phyloP scores from a whole-genome alignment of 2,888 invertebrate species.

The Macaria notata region DNA sequence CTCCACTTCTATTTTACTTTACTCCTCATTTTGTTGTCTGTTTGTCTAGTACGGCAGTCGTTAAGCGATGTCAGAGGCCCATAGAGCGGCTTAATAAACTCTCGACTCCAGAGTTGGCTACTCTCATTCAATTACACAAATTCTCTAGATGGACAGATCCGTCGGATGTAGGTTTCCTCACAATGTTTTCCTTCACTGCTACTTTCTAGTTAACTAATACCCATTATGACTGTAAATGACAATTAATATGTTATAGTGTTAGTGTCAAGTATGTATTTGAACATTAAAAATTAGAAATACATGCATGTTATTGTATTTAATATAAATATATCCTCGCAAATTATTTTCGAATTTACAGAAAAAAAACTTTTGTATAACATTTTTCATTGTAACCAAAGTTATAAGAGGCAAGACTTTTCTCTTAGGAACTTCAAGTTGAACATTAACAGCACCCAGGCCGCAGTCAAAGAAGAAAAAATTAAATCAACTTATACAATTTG shows the following conservation, averaged over 20 bases:
- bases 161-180: too few relatives aligned
- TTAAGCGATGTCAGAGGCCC: too few relatives aligned
- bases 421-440: constrained; percentile 18
- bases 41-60: too few relatives aligned
- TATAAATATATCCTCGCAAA: background rate
- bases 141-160: too few relatives aligned
- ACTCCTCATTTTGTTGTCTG: too few relatives aligned
- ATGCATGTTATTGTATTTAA: background rate
- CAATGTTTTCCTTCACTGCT: too few relatives aligned
- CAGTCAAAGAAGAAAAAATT: constrained; percentile 35
- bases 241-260: background rate
- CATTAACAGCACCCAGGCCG: constrained; percentile 25
- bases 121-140: too few relatives aligned
- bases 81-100: too few relatives aligned
- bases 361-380: constrained; percentile 17
- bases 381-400: constrained; percentile 18
- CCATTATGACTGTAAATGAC: too few relatives aligned
- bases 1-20: too few relatives aligned
- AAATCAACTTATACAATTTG: constrained; percentile 38
- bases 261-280: background rate
- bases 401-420: constrained; percentile 9
- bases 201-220: too few relatives aligned
- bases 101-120: too few relatives aligned
- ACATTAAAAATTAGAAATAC: background rate
- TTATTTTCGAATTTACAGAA: constrained; percentile 6